Conservation (phyloP, 1,140 invertebrate genomes). For the Caenorhabditis latens region DNA sequence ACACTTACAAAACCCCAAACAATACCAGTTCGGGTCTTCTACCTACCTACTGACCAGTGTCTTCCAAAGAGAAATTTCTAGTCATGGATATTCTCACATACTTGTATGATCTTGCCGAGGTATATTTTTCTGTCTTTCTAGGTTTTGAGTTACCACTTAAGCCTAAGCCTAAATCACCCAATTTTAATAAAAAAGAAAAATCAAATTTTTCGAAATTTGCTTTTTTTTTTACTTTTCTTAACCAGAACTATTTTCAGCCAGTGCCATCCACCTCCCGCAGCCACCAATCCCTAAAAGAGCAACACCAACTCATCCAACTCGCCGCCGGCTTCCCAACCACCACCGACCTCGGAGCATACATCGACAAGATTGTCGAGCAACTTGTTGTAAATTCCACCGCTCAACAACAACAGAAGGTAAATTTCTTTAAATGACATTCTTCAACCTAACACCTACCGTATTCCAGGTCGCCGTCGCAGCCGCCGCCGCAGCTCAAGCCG, state of each 20-base stretch:
- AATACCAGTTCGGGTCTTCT: not conserved
- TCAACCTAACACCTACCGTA: not conserved
- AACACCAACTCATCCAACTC: not conserved
- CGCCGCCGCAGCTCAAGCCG: conserved; percentile 15
- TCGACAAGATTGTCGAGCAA: conserved; percentile 63
- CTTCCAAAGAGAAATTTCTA: not conserved
- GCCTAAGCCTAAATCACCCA: not conserved
- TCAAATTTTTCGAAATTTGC: not conserved
- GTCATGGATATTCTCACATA: conserved; percentile 20
- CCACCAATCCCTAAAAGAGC: conserved; percentile 12
- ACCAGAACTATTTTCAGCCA: conserved; percentile 41
- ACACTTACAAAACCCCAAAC: not conserved
- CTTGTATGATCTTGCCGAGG: conserved; percentile 47
- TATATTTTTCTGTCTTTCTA: too few species aligned
- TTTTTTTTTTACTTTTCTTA: not conserved
- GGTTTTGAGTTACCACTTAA: too few species aligned
- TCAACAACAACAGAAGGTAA: conserved; percentile 55
- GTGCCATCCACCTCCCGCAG: conserved; percentile 50
- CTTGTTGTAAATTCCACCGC: conserved; percentile 57
- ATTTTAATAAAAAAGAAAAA: not conserved
- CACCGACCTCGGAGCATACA: conserved; percentile 57
- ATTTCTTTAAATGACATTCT: conserved; percentile 31
- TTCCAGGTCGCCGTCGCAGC: conserved; percentile 50
- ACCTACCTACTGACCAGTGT: not conserved
- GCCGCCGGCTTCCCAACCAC: not conserved